These are phyloP conservation scores for Poeciliopsis turrubarensis DNA, from an alignment of 2,113 vertebrate genomes.

Conservation along the genomic window DNA sequence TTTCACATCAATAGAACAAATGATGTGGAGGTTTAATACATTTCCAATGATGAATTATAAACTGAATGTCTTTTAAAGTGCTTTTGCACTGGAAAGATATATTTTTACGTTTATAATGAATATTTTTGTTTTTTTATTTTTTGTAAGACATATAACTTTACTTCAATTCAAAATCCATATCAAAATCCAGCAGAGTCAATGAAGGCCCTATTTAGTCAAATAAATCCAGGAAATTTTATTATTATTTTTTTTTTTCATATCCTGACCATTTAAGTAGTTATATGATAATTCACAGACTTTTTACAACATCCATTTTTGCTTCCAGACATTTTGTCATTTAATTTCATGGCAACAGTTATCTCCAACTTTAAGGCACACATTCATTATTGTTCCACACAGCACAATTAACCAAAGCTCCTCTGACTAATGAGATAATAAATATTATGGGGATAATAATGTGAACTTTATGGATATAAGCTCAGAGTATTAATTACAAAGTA, in stretches of 20 bases:
- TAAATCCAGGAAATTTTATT: background rate
- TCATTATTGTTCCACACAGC: background rate
- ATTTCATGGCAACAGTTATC: background rate
- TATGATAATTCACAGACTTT: background rate
- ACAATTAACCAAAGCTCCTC: slow-evolving; percentile 7
- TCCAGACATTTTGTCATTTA: background rate
- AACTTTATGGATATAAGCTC: slow-evolving; percentile 3
- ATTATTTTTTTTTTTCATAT: background rate
- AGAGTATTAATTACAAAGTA: background rate
- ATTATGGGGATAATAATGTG: background rate
- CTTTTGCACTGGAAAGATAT: background rate
- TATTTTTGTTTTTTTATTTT: background rate
- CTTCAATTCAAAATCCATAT: background rate
- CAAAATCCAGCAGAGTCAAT: background rate
- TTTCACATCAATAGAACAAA: background rate
- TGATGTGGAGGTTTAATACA: background rate
- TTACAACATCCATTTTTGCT: background rate
- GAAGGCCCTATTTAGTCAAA: background rate
- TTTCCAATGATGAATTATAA: background rate
- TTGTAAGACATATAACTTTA: background rate
- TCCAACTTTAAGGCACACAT: background rate
- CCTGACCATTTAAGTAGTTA: background rate
- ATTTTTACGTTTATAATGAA: background rate
- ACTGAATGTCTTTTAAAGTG: background rate
- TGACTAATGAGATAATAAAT: slow-evolving; percentile 3